Base-by-base conservation (phyloP, 2,888 invertebrate genomes). In the Agrochola lychnidis region DNA sequence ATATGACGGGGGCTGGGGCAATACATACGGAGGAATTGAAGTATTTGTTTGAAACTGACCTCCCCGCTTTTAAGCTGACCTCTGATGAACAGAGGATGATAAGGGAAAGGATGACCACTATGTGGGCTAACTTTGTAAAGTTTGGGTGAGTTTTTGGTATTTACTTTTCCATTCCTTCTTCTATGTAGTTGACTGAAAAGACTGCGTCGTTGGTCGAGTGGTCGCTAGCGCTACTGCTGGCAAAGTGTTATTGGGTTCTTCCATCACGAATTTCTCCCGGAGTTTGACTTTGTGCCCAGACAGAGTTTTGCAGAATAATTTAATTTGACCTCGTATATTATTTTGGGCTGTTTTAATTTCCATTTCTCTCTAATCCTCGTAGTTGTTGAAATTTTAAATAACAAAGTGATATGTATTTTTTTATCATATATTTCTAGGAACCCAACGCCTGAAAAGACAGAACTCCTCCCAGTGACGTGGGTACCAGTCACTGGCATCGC, bases 101-200 rank as follows among this genome's bases (percentile, higher is more conserved):
- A 16, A 91, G 93, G 22, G 89, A 92, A 3, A 79, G 86, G 19
- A 91, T 93, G 90, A 90, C 91, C 0, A 86, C 81, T 0, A 77
- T 93, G 88, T 94, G 94, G 92, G 87, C 90, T 1, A 93, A 94
- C 69, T 94, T 95, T 73, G 91, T 92, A 0, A 94, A 94, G 85
- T 88, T 89, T 78, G 92, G 93, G 94, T 93, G 70, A 88, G 92
- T 88, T 67, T 70, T 40, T n/a, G 4, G 56, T 56, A n/a, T n/a
- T 56, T n/a, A 4, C 56, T n/a, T 56, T 4, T 56, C 12, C 12
- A 56, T n/a, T n/a, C 9, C 10, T 10, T 10, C 4, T 56, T 56
- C n/a, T n/a, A 22, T 53, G 51, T 16, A 51, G 53, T 10, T n/a
- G 22, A n/a, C 56, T 56, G n/a, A 56, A 0, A 10, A 56, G 1